Evolutionary conservation across 2,888 invertebrate species (phyloP).

Genomic region (Ecliptopera silaceata): DNA sequence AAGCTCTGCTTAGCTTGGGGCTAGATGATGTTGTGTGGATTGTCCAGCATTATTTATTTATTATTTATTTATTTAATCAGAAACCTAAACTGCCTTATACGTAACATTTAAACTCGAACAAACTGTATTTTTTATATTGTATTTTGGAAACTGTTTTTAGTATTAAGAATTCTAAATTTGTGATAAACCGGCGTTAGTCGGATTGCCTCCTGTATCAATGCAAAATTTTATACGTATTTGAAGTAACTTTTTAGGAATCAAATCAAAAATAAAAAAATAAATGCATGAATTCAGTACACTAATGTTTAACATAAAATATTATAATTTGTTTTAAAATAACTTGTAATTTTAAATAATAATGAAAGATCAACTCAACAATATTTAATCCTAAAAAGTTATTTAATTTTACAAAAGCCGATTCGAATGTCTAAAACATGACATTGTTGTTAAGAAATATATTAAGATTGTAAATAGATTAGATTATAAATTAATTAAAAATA

Average conservation of each 20-base stretch:
- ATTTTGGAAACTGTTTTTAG: constrained; percentile 52
- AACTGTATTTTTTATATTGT: constrained; percentile 54
- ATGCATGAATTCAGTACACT: background rate
- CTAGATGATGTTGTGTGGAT: too few relatives aligned
- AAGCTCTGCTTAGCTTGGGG: too few relatives aligned
- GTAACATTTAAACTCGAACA: constrained; percentile 55
- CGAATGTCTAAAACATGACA: constrained; percentile 67
- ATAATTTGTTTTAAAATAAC: background rate
- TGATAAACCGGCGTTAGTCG: constrained; percentile 60
- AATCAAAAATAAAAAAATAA: background rate
- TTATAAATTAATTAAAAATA: constrained; percentile 62
- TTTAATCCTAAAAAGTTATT: constrained; percentile 15
- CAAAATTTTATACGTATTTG: constrained; percentile 42
- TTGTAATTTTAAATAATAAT: background rate
- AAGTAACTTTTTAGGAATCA: constrained; percentile 25
- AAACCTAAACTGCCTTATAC: constrained; percentile 53
- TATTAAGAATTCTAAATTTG: constrained; percentile 62
- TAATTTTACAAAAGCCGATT: constrained; percentile 26
- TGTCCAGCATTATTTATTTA: too few relatives aligned
- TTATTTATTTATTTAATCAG: too few relatives aligned
- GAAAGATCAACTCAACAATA: too few relatives aligned
- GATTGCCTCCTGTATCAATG: constrained; percentile 60
- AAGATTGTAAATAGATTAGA: constrained; percentile 73
- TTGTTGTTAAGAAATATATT: constrained; percentile 53
- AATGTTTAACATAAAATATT: background rate